These are phyloP conservation scores for Numida meleagris DNA, from an alignment of 2,113 vertebrate genomes.

Conservation along the genomic window DNA sequence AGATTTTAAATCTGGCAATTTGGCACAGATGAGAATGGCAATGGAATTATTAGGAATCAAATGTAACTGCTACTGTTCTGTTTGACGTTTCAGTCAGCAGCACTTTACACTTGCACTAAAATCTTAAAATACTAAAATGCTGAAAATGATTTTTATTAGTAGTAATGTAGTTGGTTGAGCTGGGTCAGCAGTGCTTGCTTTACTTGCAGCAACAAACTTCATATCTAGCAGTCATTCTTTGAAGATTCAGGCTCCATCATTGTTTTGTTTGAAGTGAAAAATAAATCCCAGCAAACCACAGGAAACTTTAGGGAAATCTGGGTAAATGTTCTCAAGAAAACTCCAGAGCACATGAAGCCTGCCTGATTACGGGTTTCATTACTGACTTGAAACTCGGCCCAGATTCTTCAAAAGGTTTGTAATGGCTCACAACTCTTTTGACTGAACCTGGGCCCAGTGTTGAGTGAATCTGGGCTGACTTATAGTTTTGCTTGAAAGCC, in stretches of 20 bases:
- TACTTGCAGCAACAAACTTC: not conserved
- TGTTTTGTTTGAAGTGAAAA: not conserved
- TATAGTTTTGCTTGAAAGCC: constrained; percentile 11
- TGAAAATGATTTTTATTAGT: not conserved
- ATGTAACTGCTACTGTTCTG: not conserved
- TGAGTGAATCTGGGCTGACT: constrained; percentile 28
- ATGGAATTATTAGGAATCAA: not conserved
- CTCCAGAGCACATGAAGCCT: not conserved
- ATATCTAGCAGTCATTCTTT: not conserved
- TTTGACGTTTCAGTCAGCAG: not conserved
- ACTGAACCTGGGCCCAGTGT: constrained; percentile 31
- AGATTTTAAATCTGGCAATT: not conserved
- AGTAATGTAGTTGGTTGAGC: not conserved
- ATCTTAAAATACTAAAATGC: not conserved
- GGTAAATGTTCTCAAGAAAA: constrained; percentile 41
- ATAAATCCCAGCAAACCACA: constrained; percentile 11
- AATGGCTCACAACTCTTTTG: not conserved
- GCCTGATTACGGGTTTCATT: constrained; percentile 41
- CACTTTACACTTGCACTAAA: not conserved
- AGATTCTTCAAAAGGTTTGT: constrained; percentile 45
- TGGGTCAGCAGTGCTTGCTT: not conserved
- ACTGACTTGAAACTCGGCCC: constrained; percentile 8
- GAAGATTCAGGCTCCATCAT: not conserved
- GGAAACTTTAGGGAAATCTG: not conserved
- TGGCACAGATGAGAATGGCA: not conserved